A percentile compares a stretch with the other conserved stretches of the same genome.
Conservation (phyloP, 2,888 invertebrate genomes). For the Entomobrya proxima region DNA sequence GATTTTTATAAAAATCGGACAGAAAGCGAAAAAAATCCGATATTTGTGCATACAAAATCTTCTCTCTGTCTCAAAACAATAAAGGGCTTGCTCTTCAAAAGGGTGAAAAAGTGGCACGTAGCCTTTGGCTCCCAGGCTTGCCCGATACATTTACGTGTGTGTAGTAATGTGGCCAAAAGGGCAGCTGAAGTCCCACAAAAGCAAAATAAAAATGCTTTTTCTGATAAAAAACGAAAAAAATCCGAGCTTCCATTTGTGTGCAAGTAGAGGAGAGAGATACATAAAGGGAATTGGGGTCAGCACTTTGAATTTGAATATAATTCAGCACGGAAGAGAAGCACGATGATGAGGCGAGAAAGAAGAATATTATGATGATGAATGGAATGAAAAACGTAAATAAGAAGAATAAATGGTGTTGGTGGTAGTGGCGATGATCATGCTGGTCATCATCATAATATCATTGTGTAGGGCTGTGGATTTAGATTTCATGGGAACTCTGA, state of each 20-base stretch:
- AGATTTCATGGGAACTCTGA: constrained; percentile 62
- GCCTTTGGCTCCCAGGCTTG: constrained; percentile 38
- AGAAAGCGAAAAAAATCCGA: constrained; percentile 49
- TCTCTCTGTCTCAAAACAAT: neutral
- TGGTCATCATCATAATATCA: constrained; percentile 35
- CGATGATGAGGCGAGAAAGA: constrained; percentile 4
- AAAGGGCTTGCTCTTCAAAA: constrained; percentile 24
- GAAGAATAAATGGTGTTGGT: constrained; percentile 41
- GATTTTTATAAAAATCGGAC: constrained; percentile 63
- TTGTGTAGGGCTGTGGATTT: constrained; percentile 26
- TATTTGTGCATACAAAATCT: constrained; percentile 41
- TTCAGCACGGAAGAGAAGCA: constrained; percentile 10
- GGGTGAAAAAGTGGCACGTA: constrained; percentile 60
- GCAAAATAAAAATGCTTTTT: constrained; percentile 37
- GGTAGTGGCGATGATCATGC: constrained; percentile 37
- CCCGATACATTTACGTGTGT: neutral
- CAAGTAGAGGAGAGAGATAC: neutral
- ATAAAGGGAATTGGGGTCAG: constrained; percentile 51
- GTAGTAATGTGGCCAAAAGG: constrained; percentile 66
- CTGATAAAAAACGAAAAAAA: constrained; percentile 45
- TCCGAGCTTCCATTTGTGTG: constrained; percentile 45
- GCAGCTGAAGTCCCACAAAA: constrained; percentile 73
- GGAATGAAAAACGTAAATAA: constrained; percentile 31
- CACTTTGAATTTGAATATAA: constrained; percentile 31
- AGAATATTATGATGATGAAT: too few species aligned